These are phyloP conservation scores for Galerucella calmariensis DNA, from an alignment of 2,888 invertebrate species.

Conservation along the genomic window DNA sequence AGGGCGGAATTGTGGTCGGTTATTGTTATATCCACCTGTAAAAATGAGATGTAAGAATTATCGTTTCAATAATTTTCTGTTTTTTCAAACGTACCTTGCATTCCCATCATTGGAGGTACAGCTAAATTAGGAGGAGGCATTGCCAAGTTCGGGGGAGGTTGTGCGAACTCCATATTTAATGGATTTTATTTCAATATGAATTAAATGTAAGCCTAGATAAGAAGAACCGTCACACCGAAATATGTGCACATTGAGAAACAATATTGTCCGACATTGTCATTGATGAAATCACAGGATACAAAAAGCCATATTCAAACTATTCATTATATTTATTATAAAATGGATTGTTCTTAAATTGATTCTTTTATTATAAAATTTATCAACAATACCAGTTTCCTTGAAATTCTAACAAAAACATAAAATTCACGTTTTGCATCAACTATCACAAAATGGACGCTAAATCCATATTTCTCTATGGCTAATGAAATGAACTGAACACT, in stretches of 20 bases:
- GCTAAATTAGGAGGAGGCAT: constrained; percentile 65
- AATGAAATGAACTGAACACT: too few relatives aligned
- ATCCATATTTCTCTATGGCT: neutral
- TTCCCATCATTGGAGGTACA: constrained; percentile 57
- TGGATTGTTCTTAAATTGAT: neutral
- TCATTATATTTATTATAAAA: constrained; percentile 6
- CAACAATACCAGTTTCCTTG: neutral
- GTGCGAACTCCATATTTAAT: constrained; percentile 60
- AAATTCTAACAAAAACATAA: neutral
- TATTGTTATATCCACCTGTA: constrained; percentile 51
- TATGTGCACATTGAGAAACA: constrained; percentile 1
- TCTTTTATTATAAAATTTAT: constrained; percentile 1
- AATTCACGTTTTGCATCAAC: constrained; percentile 8
- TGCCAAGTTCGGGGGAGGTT: constrained; percentile 66
- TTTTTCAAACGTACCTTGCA: constrained; percentile 47
- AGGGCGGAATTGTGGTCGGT: constrained; percentile 61
- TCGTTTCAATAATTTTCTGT: neutral
- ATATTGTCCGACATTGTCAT: constrained; percentile 8
- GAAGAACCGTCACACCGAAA: neutral
- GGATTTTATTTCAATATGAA: neutral
- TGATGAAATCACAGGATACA: neutral
- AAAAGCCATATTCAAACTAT: neutral
- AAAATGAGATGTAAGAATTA: neutral
- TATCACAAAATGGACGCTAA: constrained; percentile 15
- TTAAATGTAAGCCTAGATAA: neutral